Base-by-base conservation (phyloP, 2,113 vertebrate species). In the Tupaia tana region DNA sequence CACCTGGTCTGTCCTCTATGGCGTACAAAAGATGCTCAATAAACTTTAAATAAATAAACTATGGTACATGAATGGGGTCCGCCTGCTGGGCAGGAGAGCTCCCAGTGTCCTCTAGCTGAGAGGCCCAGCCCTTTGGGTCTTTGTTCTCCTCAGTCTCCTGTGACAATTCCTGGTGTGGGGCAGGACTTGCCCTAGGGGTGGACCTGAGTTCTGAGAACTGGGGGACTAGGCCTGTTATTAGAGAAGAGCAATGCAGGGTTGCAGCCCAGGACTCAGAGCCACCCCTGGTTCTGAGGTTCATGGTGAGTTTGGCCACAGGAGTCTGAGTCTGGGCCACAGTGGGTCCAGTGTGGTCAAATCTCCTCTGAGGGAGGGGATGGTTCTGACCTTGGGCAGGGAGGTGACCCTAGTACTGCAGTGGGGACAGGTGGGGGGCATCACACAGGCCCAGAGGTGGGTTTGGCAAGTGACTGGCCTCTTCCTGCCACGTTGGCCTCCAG, bases 201-300 rank as follows among this genome's bases (percentile, higher is more conserved):
- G 54, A 73, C 43, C 43, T 20, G 24, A 16, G 24, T 81, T 54
- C 59, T 56, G 80, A 71, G 52, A 80, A 56, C 34, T 25, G 31
- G 74, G 52, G 31, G n/a, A 29, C 5, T 52, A 54, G 56, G 5
- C 15, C 25, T 4, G 56, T 71, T 90, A 79, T 20, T 52, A 18
- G 29, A 74, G 83, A 67, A 77, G 87, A 84, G 11, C 63, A 34
- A 5, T 34, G 52, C 59, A 91, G 64, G n/a, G 22, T 27, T 34
- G 25, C 67, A 67, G 81, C 63, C 83, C 0, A 1, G 78, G 24
- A 34, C 13, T 15, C 59, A 94, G 69, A 93, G 82, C 58, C 56
- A 16, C 90, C 78, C 22, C 11, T 82, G 82, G 31, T 22, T 79
- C 61, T 95, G 71, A 82, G 71, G 54, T 77, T 78, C 67, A 67